Evolutionary conservation across 2,113 vertebrate genomes (phyloP).

Genomic region (Rhagologus leucostigma): DNA sequence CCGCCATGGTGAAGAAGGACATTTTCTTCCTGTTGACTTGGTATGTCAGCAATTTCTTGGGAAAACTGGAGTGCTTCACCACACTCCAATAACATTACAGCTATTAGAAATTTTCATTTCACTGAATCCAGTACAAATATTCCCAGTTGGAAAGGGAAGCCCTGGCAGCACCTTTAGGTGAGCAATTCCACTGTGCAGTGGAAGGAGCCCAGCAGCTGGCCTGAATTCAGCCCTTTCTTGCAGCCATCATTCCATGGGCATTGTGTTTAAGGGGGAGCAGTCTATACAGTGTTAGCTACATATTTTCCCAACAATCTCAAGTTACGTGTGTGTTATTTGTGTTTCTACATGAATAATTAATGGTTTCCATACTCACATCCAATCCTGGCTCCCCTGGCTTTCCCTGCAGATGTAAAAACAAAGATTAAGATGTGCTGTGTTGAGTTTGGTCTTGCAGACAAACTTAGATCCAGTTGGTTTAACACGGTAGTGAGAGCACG

Average conservation of each 20-base stretch:
- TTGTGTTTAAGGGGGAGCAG: neutral
- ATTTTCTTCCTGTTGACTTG: neutral
- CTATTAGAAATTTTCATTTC: neutral
- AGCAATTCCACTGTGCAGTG: neutral
- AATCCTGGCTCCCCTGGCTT: slow-evolving; percentile 89
- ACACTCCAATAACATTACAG: neutral
- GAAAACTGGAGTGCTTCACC: neutral
- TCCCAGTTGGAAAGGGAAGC: neutral
- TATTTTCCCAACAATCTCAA: neutral
- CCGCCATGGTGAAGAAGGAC: neutral
- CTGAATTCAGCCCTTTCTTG: neutral
- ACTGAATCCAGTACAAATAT: neutral
- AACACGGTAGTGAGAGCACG: rapidly evolving
- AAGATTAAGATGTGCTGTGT: neutral
- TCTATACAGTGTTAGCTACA: rapidly evolving
- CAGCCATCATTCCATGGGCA: neutral
- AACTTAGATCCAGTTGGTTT: neutral
- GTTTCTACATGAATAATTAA: neutral
- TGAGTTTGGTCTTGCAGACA: neutral
- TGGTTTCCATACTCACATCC: slow-evolving; percentile 83
- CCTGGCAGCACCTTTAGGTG: neutral
- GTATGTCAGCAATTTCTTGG: neutral
- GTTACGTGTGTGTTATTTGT: neutral
- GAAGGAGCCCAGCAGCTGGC: neutral
- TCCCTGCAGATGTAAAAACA: slow-evolving; percentile 75